Conservation (phyloP, 2,113 vertebrate species). For the Passer montanus region DNA sequence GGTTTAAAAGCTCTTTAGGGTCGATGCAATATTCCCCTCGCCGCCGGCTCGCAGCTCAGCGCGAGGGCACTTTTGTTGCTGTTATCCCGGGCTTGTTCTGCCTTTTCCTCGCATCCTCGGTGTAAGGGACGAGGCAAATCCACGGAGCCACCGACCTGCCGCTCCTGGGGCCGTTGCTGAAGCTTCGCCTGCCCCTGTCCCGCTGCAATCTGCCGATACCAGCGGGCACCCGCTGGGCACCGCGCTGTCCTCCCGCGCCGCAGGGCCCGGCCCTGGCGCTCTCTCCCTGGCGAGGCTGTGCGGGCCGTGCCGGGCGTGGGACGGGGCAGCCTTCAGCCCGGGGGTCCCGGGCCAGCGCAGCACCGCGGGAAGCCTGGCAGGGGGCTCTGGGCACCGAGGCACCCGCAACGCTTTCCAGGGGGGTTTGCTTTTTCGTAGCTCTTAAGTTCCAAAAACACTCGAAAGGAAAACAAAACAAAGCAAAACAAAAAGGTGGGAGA, state of each 20-base stretch:
- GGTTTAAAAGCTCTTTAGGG: slow-evolving; percentile 48
- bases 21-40: slow-evolving; percentile 2
- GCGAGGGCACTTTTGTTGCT: background rate
- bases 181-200: background rate
- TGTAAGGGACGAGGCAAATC: background rate
- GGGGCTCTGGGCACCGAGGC: background rate
- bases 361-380: background rate
- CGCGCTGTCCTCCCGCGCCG: background rate
- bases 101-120: background rate
- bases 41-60: background rate
- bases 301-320: background rate
- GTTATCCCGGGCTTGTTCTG: background rate
- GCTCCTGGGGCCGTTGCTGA: background rate
- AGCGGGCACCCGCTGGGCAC: background rate
- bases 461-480: background rate
- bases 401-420: background rate
- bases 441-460: slow-evolving; percentile 30
- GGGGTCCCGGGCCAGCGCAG: background rate
- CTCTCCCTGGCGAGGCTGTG: background rate
- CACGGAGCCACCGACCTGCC: background rate
- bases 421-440: slow-evolving; percentile 13
- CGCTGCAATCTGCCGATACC: background rate
- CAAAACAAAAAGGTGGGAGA: background rate
- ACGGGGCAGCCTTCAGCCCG: background rate
- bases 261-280: background rate